Evolutionary conservation across 2,888 invertebrate species (phyloP), one percentile per base, ranked within the genome.

Genomic region (Euproctis similis): DNA sequence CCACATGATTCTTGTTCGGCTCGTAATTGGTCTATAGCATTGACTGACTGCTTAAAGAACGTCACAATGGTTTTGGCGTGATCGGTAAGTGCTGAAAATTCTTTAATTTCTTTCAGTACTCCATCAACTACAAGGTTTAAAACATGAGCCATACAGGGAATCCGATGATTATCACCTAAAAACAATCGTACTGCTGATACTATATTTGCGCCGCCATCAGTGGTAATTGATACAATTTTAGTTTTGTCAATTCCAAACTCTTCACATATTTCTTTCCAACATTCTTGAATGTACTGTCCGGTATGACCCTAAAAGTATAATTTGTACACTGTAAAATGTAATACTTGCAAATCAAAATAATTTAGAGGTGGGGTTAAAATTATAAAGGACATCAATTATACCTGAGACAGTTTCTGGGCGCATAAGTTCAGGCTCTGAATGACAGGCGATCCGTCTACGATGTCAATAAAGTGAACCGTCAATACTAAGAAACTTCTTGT

Each of bases 151-250:
- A 53, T 50, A 24, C 49, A 59, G 24, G 55, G 48, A 36, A 59
- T 54, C 36, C 53, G 36, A 3, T 45, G 26, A 23, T 31, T 32
- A 30, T 49, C 44, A 26, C 34, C 55, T 26, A 56, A 46, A 34
- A 52, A 56, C 29, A 34, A 16, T 26, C 31, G 31, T 30, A 52
- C 52, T 28, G 56, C 50, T 26, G 53, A 32, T 12, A 56, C 51
- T 28, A 57, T 56, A 34, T 48, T 58, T 24, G 34, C 32, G 11
- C 53, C 51, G 24, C 47, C 46, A 50, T 54, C 53, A 35, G 47
- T 53, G 39, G 50, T 44, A 34, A 58, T 44, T 5, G 39, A 45
- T 34, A 45, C 29, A 20, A 48, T 48, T 21, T 25, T 21, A 24
- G 13, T 21, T 22, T 36, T 18, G 7, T 18, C 18, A 18, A 18